Base-by-base conservation (phyloP, 2,113 vertebrate species). In the Tachysurus vachellii region DNA sequence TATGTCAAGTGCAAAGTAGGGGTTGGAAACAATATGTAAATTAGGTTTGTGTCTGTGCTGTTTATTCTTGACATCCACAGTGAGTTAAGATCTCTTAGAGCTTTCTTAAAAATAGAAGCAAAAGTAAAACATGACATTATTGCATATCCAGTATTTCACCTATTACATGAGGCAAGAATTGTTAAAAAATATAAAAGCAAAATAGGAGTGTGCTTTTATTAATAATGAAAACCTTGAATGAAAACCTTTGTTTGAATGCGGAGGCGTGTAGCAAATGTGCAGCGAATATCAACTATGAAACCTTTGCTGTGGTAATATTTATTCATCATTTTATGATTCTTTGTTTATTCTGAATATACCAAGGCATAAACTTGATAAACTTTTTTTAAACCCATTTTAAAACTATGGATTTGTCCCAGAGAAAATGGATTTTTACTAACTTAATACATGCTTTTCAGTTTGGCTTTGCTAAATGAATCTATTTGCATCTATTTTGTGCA, bases 21-120 rank as follows among this genome's bases (percentile, higher is more conserved):
- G 56, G 56, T 42, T 81, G 56, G 79, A 81, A 59, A 80, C 14
- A 80, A 80, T 57, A 57, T 36, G 54, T 56, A 80, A 80, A 81
- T 81, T 23, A 81, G 31, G 56, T 13, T 61, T 61, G 31, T 81
- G 31, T 57, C 79, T 61, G 53, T 61, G 79, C 31, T 61, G 23
- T 36, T 80, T 80, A 57, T 80, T 76, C 23, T n/a, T 76, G 73
- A 76, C 28, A 54, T 54, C 50, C 54, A 14, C 50, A 79, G 75
- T 1, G 50, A 54, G 75, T 77, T 77, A 54, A 77, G 26, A 16
- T 77, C 47, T 28, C 75, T 17, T 16, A 77, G n/a, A 54, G 7
- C 8, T 16, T 10, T 14, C 7, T n/a, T 5, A 77, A 28, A n/a
- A 54, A 14, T 54, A 54, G 17, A 53, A 79, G 26, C n/a, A 54